Conservation (phyloP, 1,140 invertebrate genomes). For the Lepidostoma basale region DNA sequence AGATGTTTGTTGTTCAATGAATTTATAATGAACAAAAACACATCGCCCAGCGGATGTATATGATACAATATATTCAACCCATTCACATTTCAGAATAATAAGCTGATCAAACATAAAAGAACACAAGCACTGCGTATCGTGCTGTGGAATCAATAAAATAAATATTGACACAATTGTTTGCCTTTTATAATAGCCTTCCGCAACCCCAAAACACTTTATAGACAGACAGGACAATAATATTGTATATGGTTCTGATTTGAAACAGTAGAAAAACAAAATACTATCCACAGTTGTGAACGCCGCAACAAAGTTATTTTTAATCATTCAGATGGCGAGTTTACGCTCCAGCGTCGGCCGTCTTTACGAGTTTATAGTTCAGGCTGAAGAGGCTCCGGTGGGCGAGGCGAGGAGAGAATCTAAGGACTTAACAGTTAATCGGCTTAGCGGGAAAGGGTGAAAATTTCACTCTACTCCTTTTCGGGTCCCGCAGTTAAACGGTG, state of each 20-base stretch:
- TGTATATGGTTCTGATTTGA: conserved; percentile 23
- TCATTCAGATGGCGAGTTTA: conserved; percentile 45
- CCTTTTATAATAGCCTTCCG: neutral
- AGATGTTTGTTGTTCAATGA: too few species aligned
- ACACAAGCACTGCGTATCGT: neutral
- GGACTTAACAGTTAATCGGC: conserved; percentile 46
- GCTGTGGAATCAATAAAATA: neutral
- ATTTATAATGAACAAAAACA: too few species aligned
- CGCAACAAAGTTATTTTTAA: conserved; percentile 39
- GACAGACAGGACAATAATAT: neutral
- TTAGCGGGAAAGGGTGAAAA: conserved; percentile 46
- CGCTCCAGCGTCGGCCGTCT: conserved; percentile 43
- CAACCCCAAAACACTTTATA: neutral
- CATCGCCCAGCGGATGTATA: too few species aligned
- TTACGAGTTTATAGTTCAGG: conserved; percentile 33
- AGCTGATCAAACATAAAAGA: neutral
- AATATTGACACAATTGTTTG: too few species aligned
- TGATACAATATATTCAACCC: too few species aligned
- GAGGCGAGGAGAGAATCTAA: conserved; percentile 43
- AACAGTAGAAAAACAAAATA: conserved; percentile 35
- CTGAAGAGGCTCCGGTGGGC: neutral
- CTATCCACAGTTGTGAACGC: conserved; percentile 31
- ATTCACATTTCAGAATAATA: neutral
- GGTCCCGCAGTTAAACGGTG: conserved; percentile 42
- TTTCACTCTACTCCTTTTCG: conserved; percentile 28